Conservation (phyloP, 2,888 invertebrate genomes). For the Leucoptera coffeella region DNA sequence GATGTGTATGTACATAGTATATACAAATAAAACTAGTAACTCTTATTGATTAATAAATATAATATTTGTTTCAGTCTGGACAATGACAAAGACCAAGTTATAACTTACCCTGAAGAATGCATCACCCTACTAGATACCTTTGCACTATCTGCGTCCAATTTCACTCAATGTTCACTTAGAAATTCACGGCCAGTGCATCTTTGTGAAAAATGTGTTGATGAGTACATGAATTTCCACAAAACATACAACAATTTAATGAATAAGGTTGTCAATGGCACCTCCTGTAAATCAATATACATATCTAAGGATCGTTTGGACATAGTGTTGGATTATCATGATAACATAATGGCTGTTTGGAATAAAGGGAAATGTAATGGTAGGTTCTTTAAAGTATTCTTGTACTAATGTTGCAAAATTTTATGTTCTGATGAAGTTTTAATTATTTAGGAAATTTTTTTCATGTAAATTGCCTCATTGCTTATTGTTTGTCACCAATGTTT, state of each 20-base stretch:
- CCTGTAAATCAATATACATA: slow-evolving; percentile 53
- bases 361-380: slow-evolving; percentile 60
- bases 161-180: slow-evolving; percentile 54
- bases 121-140: slow-evolving; percentile 26
- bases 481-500: no score
- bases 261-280: slow-evolving; percentile 35
- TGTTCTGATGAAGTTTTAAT: no score
- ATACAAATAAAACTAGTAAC: no score
- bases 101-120: slow-evolving; percentile 16
- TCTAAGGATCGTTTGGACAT: slow-evolving; percentile 59
- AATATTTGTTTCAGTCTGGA: slow-evolving; percentile 14
- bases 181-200: slow-evolving; percentile 56
- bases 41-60: no score
- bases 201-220: slow-evolving; percentile 52
- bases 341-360: slow-evolving; percentile 51
- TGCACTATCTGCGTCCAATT: slow-evolving; percentile 49
- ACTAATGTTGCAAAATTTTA: no score
- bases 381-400: slow-evolving; percentile 8
- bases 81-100: slow-evolving; percentile 9
- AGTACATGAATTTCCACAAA: slow-evolving; percentile 40
- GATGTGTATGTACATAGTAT: no score
- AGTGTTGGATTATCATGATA: slow-evolving; percentile 49
- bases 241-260: slow-evolving; percentile 45
- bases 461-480: no score
- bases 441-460: no score